Conservation (phyloP, 2,797 vertebrate genomes). For the Numenius phaeopus region DNA sequence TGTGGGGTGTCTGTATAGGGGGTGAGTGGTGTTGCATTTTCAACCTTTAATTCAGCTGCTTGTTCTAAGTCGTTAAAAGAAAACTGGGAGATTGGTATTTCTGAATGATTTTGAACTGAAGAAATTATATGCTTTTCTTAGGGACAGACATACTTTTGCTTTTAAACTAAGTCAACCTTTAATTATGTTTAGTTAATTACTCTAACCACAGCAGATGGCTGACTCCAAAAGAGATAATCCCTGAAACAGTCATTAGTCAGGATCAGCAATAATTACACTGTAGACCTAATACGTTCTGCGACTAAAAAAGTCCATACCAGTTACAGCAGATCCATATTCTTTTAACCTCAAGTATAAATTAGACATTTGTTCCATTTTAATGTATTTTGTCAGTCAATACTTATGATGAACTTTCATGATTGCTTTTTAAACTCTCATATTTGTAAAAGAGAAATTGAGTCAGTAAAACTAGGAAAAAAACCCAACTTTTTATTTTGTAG, state of each 20-base stretch:
- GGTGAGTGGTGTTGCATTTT: neutral
- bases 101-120: neutral
- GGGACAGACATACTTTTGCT: slow-evolving; percentile 7
- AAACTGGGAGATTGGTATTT: neutral
- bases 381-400: neutral
- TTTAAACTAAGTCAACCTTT: slow-evolving; percentile 54
- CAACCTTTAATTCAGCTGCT: neutral
- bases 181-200: slow-evolving; percentile 66
- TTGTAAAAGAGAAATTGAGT: neutral
- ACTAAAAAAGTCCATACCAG: neutral
- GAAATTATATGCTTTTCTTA: neutral
- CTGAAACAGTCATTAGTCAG: slow-evolving; percentile 90
- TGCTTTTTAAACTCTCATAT: neutral
- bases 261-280: slow-evolving; percentile 91
- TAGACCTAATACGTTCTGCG: slow-evolving; percentile 79
- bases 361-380: neutral
- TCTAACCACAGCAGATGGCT: slow-evolving; percentile 88
- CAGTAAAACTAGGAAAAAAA: slow-evolving; percentile 14
- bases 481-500: neutral
- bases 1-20: neutral
- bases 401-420: neutral
- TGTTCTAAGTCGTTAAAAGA: neutral
- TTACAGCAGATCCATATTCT: neutral
- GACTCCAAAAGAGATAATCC: slow-evolving; percentile 89
- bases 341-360: neutral